Base-by-base conservation (phyloP, 2,797 vertebrate genomes). In the Prunella strophiata region DNA sequence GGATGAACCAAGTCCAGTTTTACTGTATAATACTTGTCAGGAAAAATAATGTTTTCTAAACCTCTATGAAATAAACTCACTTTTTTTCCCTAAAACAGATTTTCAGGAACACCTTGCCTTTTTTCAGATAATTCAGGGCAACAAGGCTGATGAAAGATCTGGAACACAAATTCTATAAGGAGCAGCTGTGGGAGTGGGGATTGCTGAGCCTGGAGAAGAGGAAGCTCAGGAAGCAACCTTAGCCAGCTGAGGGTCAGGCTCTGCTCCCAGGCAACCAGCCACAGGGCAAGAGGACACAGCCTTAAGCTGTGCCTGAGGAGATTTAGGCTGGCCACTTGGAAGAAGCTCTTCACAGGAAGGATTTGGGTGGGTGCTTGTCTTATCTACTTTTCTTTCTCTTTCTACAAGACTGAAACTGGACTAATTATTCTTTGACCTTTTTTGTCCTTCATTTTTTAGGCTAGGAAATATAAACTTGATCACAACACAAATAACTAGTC, bases 291-390 rank as follows among this genome's bases (percentile, higher is more conserved):
- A 85, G 16, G 6, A 26, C 21, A 47, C 1, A 30, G 40, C 5
- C 25, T 30, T 8, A 47, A 48, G 9, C 9, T 77, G 30, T 0
- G 0, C 9, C 30, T 0, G 1, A 13, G 40, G 19, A 23, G 5
- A 15, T 59, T 45, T 45, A 29, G 29, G 8, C 25, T 74, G 34
- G 51, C 21, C 42, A 34, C 13, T 13, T 42, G 34, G 40, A 61
- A 34, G 30, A 66, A 68, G 11, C 2, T 61, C 19, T 54, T 52
- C 16, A 10, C 40, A 70, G 55, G 14, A 54, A 47, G 8, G 5
- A 26, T 40, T 75, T 52, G 8, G 3, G 3, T 74, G 3, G 3
- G 13, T 40, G 2, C 5, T 81, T 43, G 4, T 42, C 4, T 51
- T 43, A 5, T 11, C 36, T 42, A 3, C 34, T 72, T 72, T 10